phyloP scores from a whole-genome alignment of 2,113 vertebrate species.

The Rallus limicola region DNA sequence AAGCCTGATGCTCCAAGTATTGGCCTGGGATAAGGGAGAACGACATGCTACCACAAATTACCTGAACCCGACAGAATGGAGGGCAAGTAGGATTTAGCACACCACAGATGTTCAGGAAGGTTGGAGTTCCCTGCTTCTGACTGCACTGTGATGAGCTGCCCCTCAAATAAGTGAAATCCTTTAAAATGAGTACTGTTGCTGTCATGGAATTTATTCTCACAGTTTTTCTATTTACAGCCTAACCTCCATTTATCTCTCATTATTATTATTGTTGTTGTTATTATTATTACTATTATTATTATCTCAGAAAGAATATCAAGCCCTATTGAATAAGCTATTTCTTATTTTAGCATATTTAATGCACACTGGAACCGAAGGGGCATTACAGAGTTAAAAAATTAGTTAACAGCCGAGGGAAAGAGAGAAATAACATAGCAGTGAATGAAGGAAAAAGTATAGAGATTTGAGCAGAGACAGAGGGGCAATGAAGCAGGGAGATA shows the following conservation, averaged over 20 bases:
- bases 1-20: not conserved
- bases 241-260: not conserved
- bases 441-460: not conserved
- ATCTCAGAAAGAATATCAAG: not conserved
- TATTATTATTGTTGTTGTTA: no score
- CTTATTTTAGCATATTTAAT: not conserved
- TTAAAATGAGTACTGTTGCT: not conserved
- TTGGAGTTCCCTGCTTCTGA: not conserved
- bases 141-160: not conserved
- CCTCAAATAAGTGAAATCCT: not conserved
- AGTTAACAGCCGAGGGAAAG: not conserved
- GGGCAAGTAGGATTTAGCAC: not conserved
- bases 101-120: not conserved
- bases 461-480: conserved; percentile 2
- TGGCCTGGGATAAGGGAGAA: not conserved
- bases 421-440: not conserved
- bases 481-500: conserved; percentile 39
- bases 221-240: not conserved
- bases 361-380: not conserved
- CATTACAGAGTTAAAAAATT: conserved; percentile 33
- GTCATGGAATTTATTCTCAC: not conserved
- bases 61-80: not conserved
- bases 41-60: not conserved
- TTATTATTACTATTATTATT: not conserved
- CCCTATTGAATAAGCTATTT: not conserved